These are phyloP conservation scores for Scaptomyza flava DNA, from an alignment of 2,888 invertebrate genomes.

Conservation along the genomic window DNA sequence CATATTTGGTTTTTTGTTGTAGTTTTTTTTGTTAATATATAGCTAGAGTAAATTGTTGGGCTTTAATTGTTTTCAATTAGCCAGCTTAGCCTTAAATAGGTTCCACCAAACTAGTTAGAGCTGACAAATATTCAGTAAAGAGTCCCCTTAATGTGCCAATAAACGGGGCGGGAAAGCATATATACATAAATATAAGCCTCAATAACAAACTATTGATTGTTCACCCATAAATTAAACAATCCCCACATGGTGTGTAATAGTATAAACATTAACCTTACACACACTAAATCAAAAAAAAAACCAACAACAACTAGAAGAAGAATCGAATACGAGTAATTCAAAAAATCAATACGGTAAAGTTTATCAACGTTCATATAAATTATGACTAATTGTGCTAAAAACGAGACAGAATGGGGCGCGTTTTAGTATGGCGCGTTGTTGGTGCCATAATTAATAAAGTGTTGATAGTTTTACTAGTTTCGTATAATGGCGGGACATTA, in stretches of 20 bases:
- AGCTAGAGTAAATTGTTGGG: conserved; percentile 16
- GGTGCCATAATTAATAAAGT: conserved; percentile 62
- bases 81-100: conserved; percentile 13
- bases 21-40: conserved; percentile 31
- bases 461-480: conserved; percentile 42
- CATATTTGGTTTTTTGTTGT: conserved; percentile 26
- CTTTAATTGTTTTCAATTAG: conserved; percentile 18
- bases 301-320: conserved; percentile 18
- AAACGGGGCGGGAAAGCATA: conserved; percentile 24
- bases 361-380: conserved; percentile 72
- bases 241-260: conserved; percentile 55
- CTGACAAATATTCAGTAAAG: conserved; percentile 9
- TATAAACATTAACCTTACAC: conserved; percentile 14
- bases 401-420: conserved; percentile 61
- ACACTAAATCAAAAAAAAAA: conserved; percentile 71
- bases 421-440: conserved; percentile 9
- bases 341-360: conserved; percentile 71
- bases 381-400: conserved; percentile 81
- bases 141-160: conserved; percentile 11
- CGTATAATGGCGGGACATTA: not conserved
- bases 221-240: conserved; percentile 67
- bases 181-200: conserved; percentile 21
- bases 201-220: conserved; percentile 62
- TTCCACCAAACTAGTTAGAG: conserved; percentile 15
- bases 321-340: conserved; percentile 58